These are phyloP conservation scores for Desoria tigrina DNA, from an alignment of 2,888 invertebrate species.

Conservation along the genomic window DNA sequence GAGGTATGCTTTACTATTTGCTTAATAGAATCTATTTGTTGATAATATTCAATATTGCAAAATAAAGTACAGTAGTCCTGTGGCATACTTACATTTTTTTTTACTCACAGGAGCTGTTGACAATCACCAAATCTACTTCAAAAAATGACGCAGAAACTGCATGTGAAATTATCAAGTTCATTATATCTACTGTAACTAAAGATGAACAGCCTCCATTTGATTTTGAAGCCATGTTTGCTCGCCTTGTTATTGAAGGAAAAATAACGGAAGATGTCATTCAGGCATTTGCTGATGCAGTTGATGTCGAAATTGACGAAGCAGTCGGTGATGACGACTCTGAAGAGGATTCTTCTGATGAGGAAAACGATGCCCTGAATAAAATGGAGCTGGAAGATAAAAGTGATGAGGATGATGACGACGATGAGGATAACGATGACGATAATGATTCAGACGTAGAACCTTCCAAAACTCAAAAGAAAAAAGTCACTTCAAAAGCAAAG, in stretches of 20 bases:
- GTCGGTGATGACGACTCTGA: slow-evolving; percentile 24
- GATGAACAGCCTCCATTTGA: slow-evolving; percentile 32
- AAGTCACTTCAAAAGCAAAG: slow-evolving; percentile 3
- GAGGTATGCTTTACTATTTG: slow-evolving; percentile 23
- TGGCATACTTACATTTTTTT: too few species aligned
- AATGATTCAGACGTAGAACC: slow-evolving; percentile 9
- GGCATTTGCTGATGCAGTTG: slow-evolving; percentile 37
- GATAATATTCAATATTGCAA: too few species aligned
- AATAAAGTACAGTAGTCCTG: too few species aligned
- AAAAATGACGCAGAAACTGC: slow-evolving; percentile 19
- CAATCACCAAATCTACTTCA: slow-evolving; percentile 17
- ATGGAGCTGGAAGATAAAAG: slow-evolving; percentile 13
- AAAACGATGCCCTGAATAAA: slow-evolving; percentile 28
- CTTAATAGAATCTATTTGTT: neutral
- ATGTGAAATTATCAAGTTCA: slow-evolving; percentile 22
- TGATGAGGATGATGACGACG: slow-evolving; percentile 14
- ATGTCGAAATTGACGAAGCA: slow-evolving; percentile 29
- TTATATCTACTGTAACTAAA: slow-evolving; percentile 10
- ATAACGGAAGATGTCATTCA: slow-evolving; percentile 37
- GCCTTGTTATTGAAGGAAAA: slow-evolving; percentile 33
- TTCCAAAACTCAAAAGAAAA: too few species aligned
- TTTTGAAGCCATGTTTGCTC: slow-evolving; percentile 35
- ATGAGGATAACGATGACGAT: slow-evolving; percentile 20
- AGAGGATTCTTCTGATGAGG: slow-evolving; percentile 25
- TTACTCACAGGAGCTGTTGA: slow-evolving; percentile 27